Base-by-base conservation (phyloP, 2,113 vertebrate genomes). In the Tringa solitaria region DNA sequence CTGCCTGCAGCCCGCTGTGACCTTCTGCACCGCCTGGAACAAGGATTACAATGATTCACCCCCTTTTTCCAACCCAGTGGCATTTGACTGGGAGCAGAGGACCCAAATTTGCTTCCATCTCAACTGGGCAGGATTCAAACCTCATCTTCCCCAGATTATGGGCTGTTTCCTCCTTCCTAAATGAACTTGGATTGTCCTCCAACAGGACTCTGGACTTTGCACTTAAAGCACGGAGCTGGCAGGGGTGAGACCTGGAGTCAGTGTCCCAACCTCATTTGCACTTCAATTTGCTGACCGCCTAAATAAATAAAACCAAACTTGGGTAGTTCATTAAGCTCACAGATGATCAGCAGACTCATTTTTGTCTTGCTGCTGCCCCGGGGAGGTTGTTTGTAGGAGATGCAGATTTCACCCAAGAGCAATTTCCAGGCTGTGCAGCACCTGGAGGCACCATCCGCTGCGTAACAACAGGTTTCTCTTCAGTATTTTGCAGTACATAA, bases 401-500 rank as follows among this genome's bases (percentile, higher is more conserved):
- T 17, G 27, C 24, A 72, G 67, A 30, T 59, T 28, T 39, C 48
- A 50, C 15, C 53, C 0, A 0, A 45, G 39, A 51, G 37, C 22
- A 11, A 8, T 60, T 67, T n/a, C 54, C 33, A 77, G 46, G 51
- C 78, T 45, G 5, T 18, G 64, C 64, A 61, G 54, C 54, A 28
- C 46, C 51, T 9, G 1, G 1, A 15, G 32, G 56, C 17, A 21
- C 46, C 6, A 0, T 33, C 65, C 0, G 0, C 50, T 28, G 8
- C 1, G 0, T 65, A 33, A 92, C 35, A 2, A 15, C 0, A 2
- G 45, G 10, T 54, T 93, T 77, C 56, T 35, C 75, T 35, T 83
- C 59, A 99, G 99, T 96, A 92, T 99, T 94, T 98, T 99, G 87
- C 99, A 99, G 98, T 99, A 98, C 75, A 99, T 99, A 94, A 99